These are phyloP conservation scores for western clawed frog (Xenopus tropicalis) DNA, from an alignment of 2,113 vertebrate genomes.

Conservation along the genomic window DNA sequence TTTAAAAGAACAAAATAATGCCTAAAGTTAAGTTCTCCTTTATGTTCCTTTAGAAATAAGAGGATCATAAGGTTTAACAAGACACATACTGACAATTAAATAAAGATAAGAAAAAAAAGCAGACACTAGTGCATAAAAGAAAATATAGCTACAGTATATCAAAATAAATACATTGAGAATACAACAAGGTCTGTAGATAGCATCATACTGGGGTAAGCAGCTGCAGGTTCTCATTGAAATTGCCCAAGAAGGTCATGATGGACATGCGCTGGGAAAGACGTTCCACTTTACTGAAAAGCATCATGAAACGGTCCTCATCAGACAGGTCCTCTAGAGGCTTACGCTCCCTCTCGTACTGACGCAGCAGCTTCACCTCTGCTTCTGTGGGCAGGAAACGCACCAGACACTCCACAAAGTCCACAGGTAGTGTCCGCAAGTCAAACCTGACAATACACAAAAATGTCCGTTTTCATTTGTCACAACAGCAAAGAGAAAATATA, in stretches of 20 bases:
- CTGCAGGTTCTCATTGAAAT: constrained; percentile 83
- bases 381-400: constrained; percentile 93
- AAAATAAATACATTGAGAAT: neutral
- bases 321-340: constrained; percentile 86
- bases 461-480: too few species aligned
- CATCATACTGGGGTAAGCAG: constrained; percentile 85
- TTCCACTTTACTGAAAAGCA: constrained; percentile 90
- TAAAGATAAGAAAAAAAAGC: too few species aligned
- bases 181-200: neutral
- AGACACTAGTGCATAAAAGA: too few species aligned
- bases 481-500: too few species aligned
- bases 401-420: constrained; percentile 93
- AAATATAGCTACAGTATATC: too few species aligned
- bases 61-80: too few species aligned
- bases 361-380: constrained; percentile 78
- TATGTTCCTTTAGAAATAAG: too few species aligned
- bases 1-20: too few species aligned
- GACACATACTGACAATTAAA: too few species aligned
- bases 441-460: constrained; percentile 65
- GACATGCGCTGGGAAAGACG: constrained; percentile 90
- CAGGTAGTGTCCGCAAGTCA: constrained; percentile 83
- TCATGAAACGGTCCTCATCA: constrained; percentile 91
- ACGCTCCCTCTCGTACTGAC: constrained; percentile 86
- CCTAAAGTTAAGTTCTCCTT: too few species aligned
- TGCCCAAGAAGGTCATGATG: constrained; percentile 93